Evolutionary conservation across 2,797 vertebrate species (phyloP), one percentile per base, ranked within the genome.

Genomic region (Pseudotriccus pelzelni): DNA sequence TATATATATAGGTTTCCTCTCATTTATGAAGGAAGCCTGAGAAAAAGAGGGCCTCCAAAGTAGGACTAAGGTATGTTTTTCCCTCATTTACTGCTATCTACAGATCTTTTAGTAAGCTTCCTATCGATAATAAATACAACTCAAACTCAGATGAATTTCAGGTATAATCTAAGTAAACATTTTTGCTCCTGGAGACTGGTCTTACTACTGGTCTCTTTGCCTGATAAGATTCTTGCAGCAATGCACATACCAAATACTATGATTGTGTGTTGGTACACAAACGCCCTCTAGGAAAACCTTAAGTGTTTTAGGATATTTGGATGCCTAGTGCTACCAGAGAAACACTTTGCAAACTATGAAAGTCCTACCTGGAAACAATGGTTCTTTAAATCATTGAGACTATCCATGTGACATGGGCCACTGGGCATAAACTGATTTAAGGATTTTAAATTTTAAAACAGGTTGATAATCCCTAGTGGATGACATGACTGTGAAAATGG

Each of bases 381-480:
- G 20, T 18, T 83, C 53, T 89, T 88, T 84, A 93, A 93, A 89
- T 91, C 63, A 72, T 60, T 59, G 84, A 85, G 72, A 62, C 75
- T 64, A 64, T 23, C 62, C 59, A 32, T 5, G 36, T 60, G 91
- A 89, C 64, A 69, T n/a, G 53, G 82, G 74, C 89, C 80, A 63
- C 75, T 36, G 41, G 91, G 77, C 82, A 95, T 76, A 94, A 95
- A 93, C 53, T 81, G 60, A 88, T 93, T 92, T 91, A 94, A 95
- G 90, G 90, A 86, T 84, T 94, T 96, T 85, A 85, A 92, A 96
- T 95, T 37, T 89, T 91, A 87, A 95, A 96, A 70, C 77, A 93
- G 74, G 66, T 81, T 91, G 43, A 37, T 93, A 96, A 96, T 95
- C 93, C 87, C 78, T 47, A 34, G 39, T 52, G 70, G 93, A 85